Evolutionary conservation across 2,888 invertebrate genomes (phyloP), one percentile per base, ranked within the genome.

Genomic region (Mesodorylaimus sp.): DNA sequence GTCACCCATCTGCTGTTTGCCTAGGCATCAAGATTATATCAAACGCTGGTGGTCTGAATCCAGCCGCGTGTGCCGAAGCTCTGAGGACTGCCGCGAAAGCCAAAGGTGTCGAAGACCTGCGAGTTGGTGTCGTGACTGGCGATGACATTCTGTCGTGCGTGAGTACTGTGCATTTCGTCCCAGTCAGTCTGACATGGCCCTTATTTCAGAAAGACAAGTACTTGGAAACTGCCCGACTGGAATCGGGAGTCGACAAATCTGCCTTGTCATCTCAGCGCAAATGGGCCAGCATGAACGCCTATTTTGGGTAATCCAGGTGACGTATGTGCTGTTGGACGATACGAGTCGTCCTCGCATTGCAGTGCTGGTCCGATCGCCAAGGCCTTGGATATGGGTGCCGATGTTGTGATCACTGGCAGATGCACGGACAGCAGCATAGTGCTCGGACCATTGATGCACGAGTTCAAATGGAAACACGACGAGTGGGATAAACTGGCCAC

Each of bases 11-110:
- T 23, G 21, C 16, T 13, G 27, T n/a, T 36, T 3, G 1, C 41
- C n/a, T 51, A 71, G 72, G 71, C 29, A 65, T 73, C 13, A 62
- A 66, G 38, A 66, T 73, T 13, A 61, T 73, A 13, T 68, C 68
- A 48, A 73, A 73, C 65, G 73, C 72, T 47, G 73, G 73, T 16
- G 73, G 73, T 27, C 68, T 73, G 29, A 73, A 73, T 54, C 72
- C 72, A 16, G 54, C 56, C n/a, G 61, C 65, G 0, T 72, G 72
- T 64, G 71, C 69, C 50, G 61, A 60, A 28, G 68, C 68, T 2
- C 52, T 73, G 23, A 54, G 59, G 39, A 54, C 62, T 38, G 61
- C 63, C 19, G 66, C 69, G 27, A 56, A 60, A 24, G 63, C 66
- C 47, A 58, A 61, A 42, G 32, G 32, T 10, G 16, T 32, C 32